Evolutionary conservation across 1,140 invertebrate species (phyloP).

Genomic region (Phortica variegata): DNA sequence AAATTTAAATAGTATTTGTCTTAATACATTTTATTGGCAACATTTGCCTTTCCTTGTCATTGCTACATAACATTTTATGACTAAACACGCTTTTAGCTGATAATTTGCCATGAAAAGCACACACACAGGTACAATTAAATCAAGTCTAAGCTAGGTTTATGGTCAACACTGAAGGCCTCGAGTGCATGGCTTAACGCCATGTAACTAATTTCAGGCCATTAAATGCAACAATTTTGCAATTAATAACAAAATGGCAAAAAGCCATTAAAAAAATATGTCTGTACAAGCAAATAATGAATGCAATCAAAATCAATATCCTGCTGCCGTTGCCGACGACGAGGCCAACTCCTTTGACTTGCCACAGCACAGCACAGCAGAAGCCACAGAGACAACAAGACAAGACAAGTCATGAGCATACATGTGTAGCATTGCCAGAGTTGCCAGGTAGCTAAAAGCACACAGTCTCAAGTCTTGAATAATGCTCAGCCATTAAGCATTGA

Average conservation of each 20-base stretch:
- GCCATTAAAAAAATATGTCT: conserved; percentile 27
- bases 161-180: too few species aligned
- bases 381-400: conserved; percentile 8
- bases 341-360: neutral
- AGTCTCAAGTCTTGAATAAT: conserved; percentile 41
- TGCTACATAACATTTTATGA: too few species aligned
- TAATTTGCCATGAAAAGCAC: too few species aligned
- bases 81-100: too few species aligned
- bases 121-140: too few species aligned
- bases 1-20: neutral
- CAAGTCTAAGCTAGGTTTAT: too few species aligned
- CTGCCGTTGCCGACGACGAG: conserved; percentile 11
- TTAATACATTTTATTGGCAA: too few species aligned
- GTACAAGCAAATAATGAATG: conserved; percentile 40
- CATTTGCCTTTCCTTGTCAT: too few species aligned
- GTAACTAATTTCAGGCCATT: conserved; percentile 26
- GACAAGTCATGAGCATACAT: conserved; percentile 36
- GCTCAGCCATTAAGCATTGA: conserved; percentile 37
- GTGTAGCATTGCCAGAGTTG: conserved; percentile 5
- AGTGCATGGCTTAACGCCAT: too few species aligned
- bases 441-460: conserved; percentile 21
- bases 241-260: conserved; percentile 38
- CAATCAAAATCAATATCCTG: conserved; percentile 50
- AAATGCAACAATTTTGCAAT: conserved; percentile 9
- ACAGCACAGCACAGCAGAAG: conserved; percentile 6